Conservation (phyloP, 2,797 vertebrate genomes). For the Holocentrus rufus region DNA sequence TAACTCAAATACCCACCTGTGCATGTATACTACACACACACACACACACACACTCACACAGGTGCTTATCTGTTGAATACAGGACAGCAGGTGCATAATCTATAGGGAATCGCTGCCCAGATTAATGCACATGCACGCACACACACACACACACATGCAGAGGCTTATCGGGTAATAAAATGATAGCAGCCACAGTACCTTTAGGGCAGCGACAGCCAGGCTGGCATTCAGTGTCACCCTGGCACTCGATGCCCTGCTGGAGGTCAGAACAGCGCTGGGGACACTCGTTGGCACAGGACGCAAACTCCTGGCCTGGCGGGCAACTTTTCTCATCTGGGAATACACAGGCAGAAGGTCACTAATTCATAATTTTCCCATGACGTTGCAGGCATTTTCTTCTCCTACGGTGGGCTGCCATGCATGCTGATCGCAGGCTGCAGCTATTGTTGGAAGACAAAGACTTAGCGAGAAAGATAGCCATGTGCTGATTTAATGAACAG, state of each 20-base stretch:
- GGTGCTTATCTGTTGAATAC: slow-evolving; percentile 25
- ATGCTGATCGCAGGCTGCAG: slow-evolving; percentile 11
- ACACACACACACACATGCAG: slow-evolving; percentile 9
- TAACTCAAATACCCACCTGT: not conserved
- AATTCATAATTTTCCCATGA: slow-evolving; percentile 22
- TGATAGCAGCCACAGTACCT: slow-evolving; percentile 67
- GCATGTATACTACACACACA: not conserved
- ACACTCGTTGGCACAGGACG: slow-evolving; percentile 86
- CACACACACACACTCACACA: not conserved
- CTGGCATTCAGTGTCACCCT: slow-evolving; percentile 80
- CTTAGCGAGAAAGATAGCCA: not conserved
- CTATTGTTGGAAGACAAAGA: slow-evolving; percentile 23
- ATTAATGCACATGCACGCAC: not conserved
- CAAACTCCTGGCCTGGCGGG: slow-evolving; percentile 81
- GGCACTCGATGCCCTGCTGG: slow-evolving; percentile 88
- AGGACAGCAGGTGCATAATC: not conserved
- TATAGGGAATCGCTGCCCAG: slow-evolving; percentile 7
- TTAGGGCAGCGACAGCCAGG: slow-evolving; percentile 86
- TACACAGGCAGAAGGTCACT: slow-evolving; percentile 57
- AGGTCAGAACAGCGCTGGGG: slow-evolving; percentile 89
- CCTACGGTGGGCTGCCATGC: not conserved
- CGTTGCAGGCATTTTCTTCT: slow-evolving; percentile 6
- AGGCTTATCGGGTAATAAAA: slow-evolving; percentile 27
- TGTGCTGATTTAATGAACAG: slow-evolving; percentile 26
- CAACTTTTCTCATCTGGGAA: slow-evolving; percentile 81